Evolutionary conservation across 2,113 vertebrate genomes (phyloP).

Genomic region (rabbit (Oryctolagus cuniculus)): mOryCun1.1 NC_091433.1:105528001-105528500

Average conservation of each 20-base stretch:
- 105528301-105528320: conserved; percentile 85
- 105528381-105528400: conserved; percentile 79
- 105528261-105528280: conserved; percentile 81
- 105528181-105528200: conserved; percentile 78
- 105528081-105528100: conserved; percentile 17
- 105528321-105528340: conserved; percentile 86
- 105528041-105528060: conserved; percentile 80
- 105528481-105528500: neutral
- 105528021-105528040: conserved; percentile 80
- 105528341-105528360: conserved; percentile 84
- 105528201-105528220: conserved; percentile 71
- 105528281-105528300: conserved; percentile 82
- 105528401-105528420: conserved; percentile 79
- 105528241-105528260: conserved; percentile 77
- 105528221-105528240: conserved; percentile 68
- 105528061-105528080: conserved; percentile 64
- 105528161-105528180: neutral
- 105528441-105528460: neutral
- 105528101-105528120: neutral
- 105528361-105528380: conserved; percentile 78
- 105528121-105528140: neutral
- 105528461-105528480: neutral
- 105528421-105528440: conserved; percentile 8
- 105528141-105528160: neutral
- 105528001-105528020: conserved; percentile 84